Evolutionary conservation across 2,797 vertebrate species (phyloP).

Genomic region (Chaetophractus vellerosus): DNA sequence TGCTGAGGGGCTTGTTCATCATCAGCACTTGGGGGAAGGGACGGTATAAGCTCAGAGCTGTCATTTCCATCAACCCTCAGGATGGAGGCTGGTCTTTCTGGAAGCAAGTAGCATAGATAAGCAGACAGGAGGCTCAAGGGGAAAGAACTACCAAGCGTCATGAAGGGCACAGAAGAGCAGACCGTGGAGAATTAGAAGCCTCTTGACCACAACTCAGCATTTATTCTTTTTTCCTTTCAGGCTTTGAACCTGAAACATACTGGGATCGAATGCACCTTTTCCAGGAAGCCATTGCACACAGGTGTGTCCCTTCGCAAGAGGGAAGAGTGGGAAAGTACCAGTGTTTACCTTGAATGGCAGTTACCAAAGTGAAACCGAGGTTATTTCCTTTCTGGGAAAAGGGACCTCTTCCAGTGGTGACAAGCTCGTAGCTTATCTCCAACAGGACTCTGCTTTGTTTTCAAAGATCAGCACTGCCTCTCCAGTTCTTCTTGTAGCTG

Average conservation of each 20-base stretch:
- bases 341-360: background rate
- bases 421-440: background rate
- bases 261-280: conserved; percentile 99
- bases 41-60: background rate
- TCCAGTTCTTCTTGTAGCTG: background rate
- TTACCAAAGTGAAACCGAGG: background rate
- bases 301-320: conserved; percentile 88
- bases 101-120: background rate
- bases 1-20: background rate
- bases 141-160: background rate
- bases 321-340: background rate
- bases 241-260: conserved; percentile 98
- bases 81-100: background rate
- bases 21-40: background rate
- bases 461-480: background rate
- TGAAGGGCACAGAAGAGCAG: background rate
- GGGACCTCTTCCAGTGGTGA: background rate
- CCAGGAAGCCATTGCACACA: conserved; percentile 97
- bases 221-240: conserved; percentile 88
- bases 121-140: background rate
- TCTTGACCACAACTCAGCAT: background rate
- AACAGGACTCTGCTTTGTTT: background rate
- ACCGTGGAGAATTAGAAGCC: background rate
- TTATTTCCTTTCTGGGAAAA: background rate
- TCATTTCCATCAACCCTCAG: background rate